Evolutionary conservation across 2,888 invertebrate species (phyloP), one percentile per base, ranked within the genome.

Genomic region (Agrochola circellaris): DNA sequence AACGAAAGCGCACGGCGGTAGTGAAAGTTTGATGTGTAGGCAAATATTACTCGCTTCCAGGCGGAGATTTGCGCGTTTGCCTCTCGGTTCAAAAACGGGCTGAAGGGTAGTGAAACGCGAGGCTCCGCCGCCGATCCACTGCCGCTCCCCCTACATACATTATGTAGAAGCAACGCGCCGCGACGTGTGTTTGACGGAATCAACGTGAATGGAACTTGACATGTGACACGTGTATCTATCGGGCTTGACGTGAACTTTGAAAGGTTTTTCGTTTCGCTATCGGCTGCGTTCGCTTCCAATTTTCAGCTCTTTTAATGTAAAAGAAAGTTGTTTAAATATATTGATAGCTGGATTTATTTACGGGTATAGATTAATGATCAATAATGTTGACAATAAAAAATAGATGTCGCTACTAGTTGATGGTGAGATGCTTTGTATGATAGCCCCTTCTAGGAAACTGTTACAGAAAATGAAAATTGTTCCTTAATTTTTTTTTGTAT

Each of bases 1-100:
- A 96, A 96, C 95, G 96, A 96, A 96, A 96, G 96, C 95, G 94
- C 89, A 93, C 93, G 85, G 89, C 91, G 96, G 96, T 96, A 96
- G 96, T 96, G 96, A 96, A 96, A 96, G 96, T 96, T 96, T 96
- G 95, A 96, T 96, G 96, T 96, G 96, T 96, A 95, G 95, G 96
- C 96, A 96, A 96, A 96, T 96, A 96, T 95, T 94, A 93, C 95
- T 92, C 94, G 95, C 92, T 95, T 92, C 92, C 93, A 95, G 92
- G 93, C 94, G 92, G 95, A 95, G 96, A 95, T 96, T 96, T 95
- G 95, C 95, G 95, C 95, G 95, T 95, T 93, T 90, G 90, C 90
- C 89, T 93, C 94, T 93, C 94, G 89, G 91, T 93, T 94, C 91
- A 93, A 88, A 94, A 95, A 95, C 92, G 94, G 92, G 91, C 90